Conservation (phyloP, 2,797 vertebrate species). For the Novumbra hubbsi region DNA sequence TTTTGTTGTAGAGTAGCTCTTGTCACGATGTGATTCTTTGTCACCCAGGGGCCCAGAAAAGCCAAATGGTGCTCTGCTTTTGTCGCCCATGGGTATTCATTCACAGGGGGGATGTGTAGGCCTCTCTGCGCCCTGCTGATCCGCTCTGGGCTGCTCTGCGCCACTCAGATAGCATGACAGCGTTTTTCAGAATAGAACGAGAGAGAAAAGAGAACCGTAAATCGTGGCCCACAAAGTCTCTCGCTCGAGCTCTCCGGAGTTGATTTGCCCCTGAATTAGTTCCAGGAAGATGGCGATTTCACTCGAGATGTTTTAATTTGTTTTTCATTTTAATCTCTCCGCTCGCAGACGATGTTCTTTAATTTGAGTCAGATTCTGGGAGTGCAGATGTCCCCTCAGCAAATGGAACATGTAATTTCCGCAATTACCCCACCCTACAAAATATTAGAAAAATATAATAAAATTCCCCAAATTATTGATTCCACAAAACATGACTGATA, state of each 20-base stretch:
- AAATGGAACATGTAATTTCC: neutral
- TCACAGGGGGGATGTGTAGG: slow-evolving; percentile 7
- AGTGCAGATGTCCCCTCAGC: neutral
- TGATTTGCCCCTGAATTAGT: slow-evolving; percentile 24
- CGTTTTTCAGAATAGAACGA: neutral
- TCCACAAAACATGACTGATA: neutral
- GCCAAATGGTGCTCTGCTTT: neutral
- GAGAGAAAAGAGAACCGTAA: neutral
- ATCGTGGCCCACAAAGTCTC: neutral
- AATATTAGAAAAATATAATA: neutral
- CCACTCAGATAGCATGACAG: slow-evolving; percentile 18
- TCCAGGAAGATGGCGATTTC: slow-evolving; percentile 16
- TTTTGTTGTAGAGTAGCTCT: neutral
- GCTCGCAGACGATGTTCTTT: slow-evolving; percentile 6
- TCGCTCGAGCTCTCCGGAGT: neutral
- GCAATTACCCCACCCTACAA: neutral
- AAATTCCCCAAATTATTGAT: neutral
- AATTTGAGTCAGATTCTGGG: neutral
- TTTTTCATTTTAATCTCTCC: slow-evolving; percentile 24
- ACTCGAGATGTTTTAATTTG: slow-evolving; percentile 24
- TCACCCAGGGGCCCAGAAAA: neutral
- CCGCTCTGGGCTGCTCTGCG: slow-evolving; percentile 5
- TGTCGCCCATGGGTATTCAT: slow-evolving; percentile 1
- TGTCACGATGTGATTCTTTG: neutral
- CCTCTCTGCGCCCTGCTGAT: neutral